A percentile compares a stretch with the other conserved stretches of the same genome.
phyloP scores from a whole-genome alignment of 2,888 invertebrate genomes.

The Aporophyla lueneburgensis region DNA sequence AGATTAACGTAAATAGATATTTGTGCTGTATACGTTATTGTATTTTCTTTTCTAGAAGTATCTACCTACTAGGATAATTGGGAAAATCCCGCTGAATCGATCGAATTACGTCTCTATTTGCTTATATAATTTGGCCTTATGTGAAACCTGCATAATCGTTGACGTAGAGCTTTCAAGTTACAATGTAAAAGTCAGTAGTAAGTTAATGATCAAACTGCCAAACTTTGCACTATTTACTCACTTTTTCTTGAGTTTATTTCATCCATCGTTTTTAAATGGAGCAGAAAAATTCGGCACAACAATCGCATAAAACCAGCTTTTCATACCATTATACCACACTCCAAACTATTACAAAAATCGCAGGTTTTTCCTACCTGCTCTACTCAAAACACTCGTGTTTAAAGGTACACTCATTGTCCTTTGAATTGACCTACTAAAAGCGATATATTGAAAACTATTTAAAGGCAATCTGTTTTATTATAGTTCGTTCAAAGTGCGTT shows the following conservation, averaged over 20 bases:
- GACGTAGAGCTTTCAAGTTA: slow-evolving; percentile 1
- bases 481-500: slow-evolving; percentile 19
- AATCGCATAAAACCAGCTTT: background rate
- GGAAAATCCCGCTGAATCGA: background rate
- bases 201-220: background rate
- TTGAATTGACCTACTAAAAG: background rate
- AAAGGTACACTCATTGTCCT: slow-evolving; percentile 8
- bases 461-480: slow-evolving; percentile 6
- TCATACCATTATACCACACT: background rate
- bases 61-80: background rate
- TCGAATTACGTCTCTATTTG: background rate
- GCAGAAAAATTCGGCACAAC: too few relatives aligned
- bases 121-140: background rate
- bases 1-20: slow-evolving; percentile 34
- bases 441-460: slow-evolving; percentile 12
- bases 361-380: background rate
- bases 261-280: background rate
- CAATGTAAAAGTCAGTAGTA: background rate
- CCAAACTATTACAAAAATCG: background rate
- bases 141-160: background rate
- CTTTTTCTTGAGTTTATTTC: background rate
- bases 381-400: too few relatives aligned
- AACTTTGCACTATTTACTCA: background rate
- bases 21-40: background rate
- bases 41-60: slow-evolving; percentile 7